Base-by-base conservation (phyloP, 2,113 vertebrate species). In the Corvus cornix region DNA sequence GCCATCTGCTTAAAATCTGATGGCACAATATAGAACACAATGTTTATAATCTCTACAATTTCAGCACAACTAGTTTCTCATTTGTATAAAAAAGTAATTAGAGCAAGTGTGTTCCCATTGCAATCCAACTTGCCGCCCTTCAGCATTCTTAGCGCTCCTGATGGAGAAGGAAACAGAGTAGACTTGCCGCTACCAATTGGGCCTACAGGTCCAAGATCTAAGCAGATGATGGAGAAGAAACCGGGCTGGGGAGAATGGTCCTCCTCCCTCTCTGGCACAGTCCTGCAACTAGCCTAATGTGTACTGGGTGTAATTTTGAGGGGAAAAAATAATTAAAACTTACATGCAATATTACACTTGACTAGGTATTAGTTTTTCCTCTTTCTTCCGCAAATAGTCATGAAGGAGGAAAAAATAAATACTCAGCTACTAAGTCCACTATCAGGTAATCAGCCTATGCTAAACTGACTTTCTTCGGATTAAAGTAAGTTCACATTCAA, bases 1-100 rank as follows among this genome's bases (percentile, higher is more conserved):
- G 55, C 95, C 90, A 94, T 96, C 95, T 95, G 89, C 87, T 88
- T 87, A 75, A 69, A 90, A 69, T 39, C 46, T 87, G 66, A 85
- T 82, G 77, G 69, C 66, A 84, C 67, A 76, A 62, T 77, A 66
- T 43, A 83, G 63, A 85, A 53, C 53, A 69, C 49, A 73, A 19
- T 68, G 23, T 87, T 94, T 91, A 64, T 66, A 60, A 73, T 87
- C 30, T 67, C 49, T 76, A 35, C 9, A 53, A 5, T 73, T 95
- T 91, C 84, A 91, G 62, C 16, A 58, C 31, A 89, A 53, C 37
- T 83, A 62, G 28, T 95, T 89, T 83, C 59, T 83, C 7, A 35
- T 85, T 90, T 85, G 59, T 59, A 23, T 39, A 66, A 62, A 90
- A 66, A 44, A n/a, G 2, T 44, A 53, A 66, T 69, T 89, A 66